Evolutionary conservation across 2,113 vertebrate genomes (phyloP).

Genomic region (Cyprinodon tularosa): DNA sequence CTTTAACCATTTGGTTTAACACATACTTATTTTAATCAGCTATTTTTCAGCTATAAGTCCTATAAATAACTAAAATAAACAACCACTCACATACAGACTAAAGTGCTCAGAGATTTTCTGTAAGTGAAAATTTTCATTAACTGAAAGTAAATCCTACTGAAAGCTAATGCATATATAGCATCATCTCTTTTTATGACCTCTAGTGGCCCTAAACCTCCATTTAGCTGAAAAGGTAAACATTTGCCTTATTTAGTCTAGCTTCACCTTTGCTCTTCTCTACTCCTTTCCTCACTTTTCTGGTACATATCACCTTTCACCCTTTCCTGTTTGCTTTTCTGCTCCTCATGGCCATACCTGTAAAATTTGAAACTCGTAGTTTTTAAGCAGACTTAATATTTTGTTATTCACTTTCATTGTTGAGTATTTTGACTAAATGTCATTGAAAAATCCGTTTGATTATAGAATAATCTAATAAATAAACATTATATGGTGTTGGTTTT

Average conservation of each 20-base stretch:
- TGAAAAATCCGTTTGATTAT: conserved; percentile 16
- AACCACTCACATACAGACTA: neutral
- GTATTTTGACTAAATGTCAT: conserved; percentile 8
- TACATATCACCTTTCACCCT: conserved; percentile 10
- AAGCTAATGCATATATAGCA: neutral
- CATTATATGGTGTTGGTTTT: conserved; percentile 7
- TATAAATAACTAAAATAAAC: neutral
- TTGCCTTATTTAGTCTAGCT: neutral
- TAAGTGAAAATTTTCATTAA: too few relatives aligned
- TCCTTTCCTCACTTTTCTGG: neutral
- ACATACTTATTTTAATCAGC: neutral
- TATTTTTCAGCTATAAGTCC: neutral
- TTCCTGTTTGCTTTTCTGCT: neutral
- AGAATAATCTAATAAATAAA: conserved; percentile 32
- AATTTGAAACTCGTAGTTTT: conserved; percentile 1
- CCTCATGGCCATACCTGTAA: conserved; percentile 6
- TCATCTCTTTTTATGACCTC: neutral
- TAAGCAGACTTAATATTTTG: conserved; percentile 33
- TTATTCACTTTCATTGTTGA: conserved; percentile 15
- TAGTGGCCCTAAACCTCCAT: neutral
- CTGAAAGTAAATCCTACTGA: neutral
- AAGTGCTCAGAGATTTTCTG: too few relatives aligned
- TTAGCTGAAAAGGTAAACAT: neutral
- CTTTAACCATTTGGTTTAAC: neutral
- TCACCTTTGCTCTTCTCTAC: neutral